Evolutionary conservation across 1,140 invertebrate genomes (phyloP).

Genomic region (Calliphora vicina): DNA sequence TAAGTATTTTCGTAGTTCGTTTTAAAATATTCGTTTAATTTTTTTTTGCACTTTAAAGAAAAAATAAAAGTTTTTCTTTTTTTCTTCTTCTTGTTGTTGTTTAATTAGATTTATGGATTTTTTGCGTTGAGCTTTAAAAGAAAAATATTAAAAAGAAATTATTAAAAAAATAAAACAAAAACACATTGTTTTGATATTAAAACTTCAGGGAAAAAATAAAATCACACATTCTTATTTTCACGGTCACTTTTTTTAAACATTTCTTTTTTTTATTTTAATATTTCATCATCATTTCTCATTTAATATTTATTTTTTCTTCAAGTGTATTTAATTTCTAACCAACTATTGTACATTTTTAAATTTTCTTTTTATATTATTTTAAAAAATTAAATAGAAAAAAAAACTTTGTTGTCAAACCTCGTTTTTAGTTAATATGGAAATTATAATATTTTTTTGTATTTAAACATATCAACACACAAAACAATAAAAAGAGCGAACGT

Average conservation of each 20-base stretch:
- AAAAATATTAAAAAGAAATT: background rate
- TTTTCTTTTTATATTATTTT: background rate
- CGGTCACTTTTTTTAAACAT: background rate
- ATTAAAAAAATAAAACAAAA: background rate
- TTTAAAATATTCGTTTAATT: background rate
- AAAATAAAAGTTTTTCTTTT: background rate
- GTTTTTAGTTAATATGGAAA: conserved; percentile 15
- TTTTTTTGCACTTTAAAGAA: background rate
- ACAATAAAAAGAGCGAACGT: background rate
- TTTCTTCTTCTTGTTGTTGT: background rate
- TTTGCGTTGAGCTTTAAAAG: conserved; percentile 12
- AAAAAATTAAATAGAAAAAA: background rate
- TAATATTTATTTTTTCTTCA: background rate
- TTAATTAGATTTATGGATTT: conserved; percentile 21
- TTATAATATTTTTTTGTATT: background rate
- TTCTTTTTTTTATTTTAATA: background rate
- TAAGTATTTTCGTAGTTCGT: background rate
- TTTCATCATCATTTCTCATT: background rate
- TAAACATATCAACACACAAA: background rate
- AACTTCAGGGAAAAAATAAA: background rate
- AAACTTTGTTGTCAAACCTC: conserved; percentile 21
- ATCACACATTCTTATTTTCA: background rate
- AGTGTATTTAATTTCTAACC: background rate
- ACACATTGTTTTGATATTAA: background rate
- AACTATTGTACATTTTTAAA: background rate